A percentile compares a stretch with the other conserved stretches of the same genome.
These are phyloP conservation scores for Scomber scombrus DNA, from an alignment of 2,113 vertebrate species.

Conservation along the genomic window DNA sequence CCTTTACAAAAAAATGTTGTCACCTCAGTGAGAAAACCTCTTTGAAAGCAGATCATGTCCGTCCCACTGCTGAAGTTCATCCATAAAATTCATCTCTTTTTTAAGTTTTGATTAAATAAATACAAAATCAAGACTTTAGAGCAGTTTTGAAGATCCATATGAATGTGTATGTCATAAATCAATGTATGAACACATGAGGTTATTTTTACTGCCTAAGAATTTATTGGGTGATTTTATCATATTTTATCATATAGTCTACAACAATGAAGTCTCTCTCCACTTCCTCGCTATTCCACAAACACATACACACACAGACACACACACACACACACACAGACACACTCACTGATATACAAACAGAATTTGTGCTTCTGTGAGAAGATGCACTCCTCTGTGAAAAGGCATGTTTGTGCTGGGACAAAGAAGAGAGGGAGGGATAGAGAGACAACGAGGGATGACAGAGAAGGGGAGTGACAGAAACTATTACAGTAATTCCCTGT, in stretches of 20 bases:
- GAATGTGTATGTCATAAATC: background rate
- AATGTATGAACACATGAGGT: background rate
- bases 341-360: slow-evolving; percentile 18
- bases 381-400: slow-evolving; percentile 61
- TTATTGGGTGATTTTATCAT: slow-evolving; percentile 17
- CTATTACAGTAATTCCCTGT: slow-evolving; percentile 76
- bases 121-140: too few species aligned
- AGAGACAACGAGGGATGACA: slow-evolving; percentile 61
- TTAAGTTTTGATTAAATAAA: too few species aligned
- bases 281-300: background rate
- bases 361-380: slow-evolving; percentile 49
- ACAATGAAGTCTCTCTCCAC: background rate
- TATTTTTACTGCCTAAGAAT: slow-evolving; percentile 23
- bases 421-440: slow-evolving; percentile 51
- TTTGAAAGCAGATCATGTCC: background rate
- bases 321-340: slow-evolving; percentile 8
- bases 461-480: slow-evolving; percentile 70
- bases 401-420: slow-evolving; percentile 65
- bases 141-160: background rate
- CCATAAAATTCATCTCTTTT: background rate
- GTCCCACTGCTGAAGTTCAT: background rate
- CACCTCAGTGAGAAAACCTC: background rate
- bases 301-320: background rate
- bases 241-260: slow-evolving; percentile 5
- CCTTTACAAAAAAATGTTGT: background rate